Evolutionary conservation across 30 jellyfish, hydroid and myxozoan species (phyloP), one percentile per base, ranked within the genome.

Genomic region (Clytia hemisphaerica): DNA sequence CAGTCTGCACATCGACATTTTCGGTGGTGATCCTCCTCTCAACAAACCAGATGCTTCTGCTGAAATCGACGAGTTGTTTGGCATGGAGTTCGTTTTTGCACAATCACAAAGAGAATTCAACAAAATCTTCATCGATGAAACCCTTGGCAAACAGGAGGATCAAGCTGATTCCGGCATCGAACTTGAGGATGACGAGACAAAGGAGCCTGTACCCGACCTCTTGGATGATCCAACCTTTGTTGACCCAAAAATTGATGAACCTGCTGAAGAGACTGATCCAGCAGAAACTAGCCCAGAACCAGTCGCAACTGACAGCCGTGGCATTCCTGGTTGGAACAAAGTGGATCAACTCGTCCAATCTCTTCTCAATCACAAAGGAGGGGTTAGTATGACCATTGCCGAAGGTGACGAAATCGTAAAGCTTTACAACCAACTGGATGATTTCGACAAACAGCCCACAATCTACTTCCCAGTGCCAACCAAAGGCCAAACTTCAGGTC

Each of bases 271-370:
- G 19, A 45, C 14, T 10, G 69, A 37, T 9, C 19, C 69, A 3
- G 70, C n/a, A 14, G 37, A 38, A 4, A 21, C 6, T 22, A 38
- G 24, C 19, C 70, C 67, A 16, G 70, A 29, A 12, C n/a, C n/a
- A n/a, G n/a, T 22, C 30, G 38, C 78, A 18, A 40, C 69, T 37
- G 78, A 37, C 42, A 37, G 44, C 6, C 37, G 45, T 22, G 73
- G 78, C 16, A 37, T 66, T 21, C 78, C 78, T 36, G 73, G 73
- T 24, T 66, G 78, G 78, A 45, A 66, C 9, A 66, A 66, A 66
- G 78, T 66, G 7, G 69, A 66, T 66, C 54, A 7, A 4, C 69
- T 66, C 24, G 78, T 45, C 12, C 75, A 61, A 22, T 34, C 69
- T 66, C 46, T 33, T 29, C 60, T 66, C 67, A 15, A 19, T 35